Evolutionary conservation across 2,797 vertebrate species (phyloP).

Genomic region (Ceryle rudis): DNA sequence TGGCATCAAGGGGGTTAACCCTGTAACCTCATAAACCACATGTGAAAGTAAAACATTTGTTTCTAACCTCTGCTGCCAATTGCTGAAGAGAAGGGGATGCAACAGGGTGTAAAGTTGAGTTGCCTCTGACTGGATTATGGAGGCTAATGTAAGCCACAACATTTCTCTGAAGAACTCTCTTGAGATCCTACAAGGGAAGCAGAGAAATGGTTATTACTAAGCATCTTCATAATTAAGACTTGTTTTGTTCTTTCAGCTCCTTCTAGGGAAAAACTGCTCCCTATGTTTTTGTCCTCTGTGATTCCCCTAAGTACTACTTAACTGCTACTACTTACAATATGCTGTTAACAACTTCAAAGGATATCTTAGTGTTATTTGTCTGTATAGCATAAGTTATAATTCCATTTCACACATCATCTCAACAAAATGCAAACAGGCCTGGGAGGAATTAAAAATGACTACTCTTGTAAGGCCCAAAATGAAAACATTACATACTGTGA

Average conservation of each 20-base stretch:
- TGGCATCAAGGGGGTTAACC: neutral
- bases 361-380: neutral
- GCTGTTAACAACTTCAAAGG: constrained; percentile 55
- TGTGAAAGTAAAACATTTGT: constrained; percentile 33
- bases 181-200: constrained; percentile 84
- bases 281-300: neutral
- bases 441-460: constrained; percentile 44
- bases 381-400: neutral
- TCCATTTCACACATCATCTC: constrained; percentile 19
- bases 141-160: constrained; percentile 91
- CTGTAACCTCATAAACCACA: neutral
- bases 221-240: neutral
- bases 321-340: neutral
- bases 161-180: constrained; percentile 86
- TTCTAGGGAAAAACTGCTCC: neutral
- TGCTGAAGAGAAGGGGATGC: constrained; percentile 92
- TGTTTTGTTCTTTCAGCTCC: neutral
- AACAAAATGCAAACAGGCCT: neutral
- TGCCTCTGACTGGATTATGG: constrained; percentile 85
- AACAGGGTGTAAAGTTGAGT: constrained; percentile 82
- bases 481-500: constrained; percentile 37
- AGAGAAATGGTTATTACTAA: neutral
- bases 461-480: constrained; percentile 14
- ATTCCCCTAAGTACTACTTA: neutral
- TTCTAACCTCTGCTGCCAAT: constrained; percentile 84